Evolutionary conservation across 1,140 invertebrate species (phyloP), one percentile per base, ranked within the genome.

Genomic region (Drosophila lacertosa): DNA sequence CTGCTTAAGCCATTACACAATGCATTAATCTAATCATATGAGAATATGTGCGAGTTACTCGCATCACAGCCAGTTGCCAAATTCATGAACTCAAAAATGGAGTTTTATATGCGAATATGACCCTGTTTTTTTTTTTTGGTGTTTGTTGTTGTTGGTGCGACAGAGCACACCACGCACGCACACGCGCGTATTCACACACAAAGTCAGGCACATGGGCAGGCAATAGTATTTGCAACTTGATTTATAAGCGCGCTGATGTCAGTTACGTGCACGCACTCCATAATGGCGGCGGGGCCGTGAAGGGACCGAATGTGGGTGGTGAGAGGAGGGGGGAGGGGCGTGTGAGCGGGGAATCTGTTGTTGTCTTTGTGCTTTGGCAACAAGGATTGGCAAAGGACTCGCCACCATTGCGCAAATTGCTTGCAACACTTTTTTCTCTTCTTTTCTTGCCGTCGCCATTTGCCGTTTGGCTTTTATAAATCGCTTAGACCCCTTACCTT

Each of bases 21-120:
- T 71, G 77, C 81, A 86, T 86, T 86, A 88, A 86, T 86, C 81
- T 86, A 86, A 88, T 86, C 82, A 86, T 88, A 77, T 67, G 77
- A 62, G 81, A 70, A 62, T 70, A 72, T 62, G 63, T 60, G 63
- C 58, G 42, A 64, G 59, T 44, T 44, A 53, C 44, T 26, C n/a
- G 29, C 18, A 24, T 16, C 13, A 9, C 16, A 32, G 26, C 16
- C 11, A 20, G 13, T 57, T 70, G 54, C 45, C 67, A 42, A 81
- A 84, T 88, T 81, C 82, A 84, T 84, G 60, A 86, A 86, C 81
- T 84, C 81, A 53, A 84, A 83, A 83, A 67, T 66, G 60, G 39
- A 69, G 54, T 65, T 67, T 48, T 60, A 67, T 72, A 47, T 67
- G 29, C 15, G 29, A 53, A 35, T 53, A 35, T 50, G 29, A 42